Conservation (phyloP, 2,888 invertebrate genomes). For the Eilema depressum region DNA sequence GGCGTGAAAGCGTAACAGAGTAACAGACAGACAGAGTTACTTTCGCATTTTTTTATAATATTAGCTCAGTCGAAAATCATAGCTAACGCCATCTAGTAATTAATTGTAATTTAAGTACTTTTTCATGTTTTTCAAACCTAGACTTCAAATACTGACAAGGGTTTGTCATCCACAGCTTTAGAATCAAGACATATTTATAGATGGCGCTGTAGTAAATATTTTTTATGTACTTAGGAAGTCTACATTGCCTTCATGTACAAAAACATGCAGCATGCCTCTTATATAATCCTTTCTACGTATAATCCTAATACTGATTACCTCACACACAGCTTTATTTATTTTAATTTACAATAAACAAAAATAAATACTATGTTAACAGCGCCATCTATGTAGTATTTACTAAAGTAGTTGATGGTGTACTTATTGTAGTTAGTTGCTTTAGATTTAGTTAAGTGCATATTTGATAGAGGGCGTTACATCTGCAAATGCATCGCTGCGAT, state of each 20-base stretch:
- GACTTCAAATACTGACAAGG: neutral
- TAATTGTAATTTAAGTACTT: too few relatives aligned
- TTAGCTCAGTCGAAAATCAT: neutral
- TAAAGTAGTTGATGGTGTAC: neutral
- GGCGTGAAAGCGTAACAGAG: too few relatives aligned
- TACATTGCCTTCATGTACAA: too few relatives aligned
- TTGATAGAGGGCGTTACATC: constrained; percentile 36
- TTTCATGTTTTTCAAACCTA: too few relatives aligned
- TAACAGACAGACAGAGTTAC: too few relatives aligned
- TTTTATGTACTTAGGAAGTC: too few relatives aligned
- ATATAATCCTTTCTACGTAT: too few relatives aligned
- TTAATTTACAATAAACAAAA: too few relatives aligned
- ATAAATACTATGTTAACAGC: neutral
- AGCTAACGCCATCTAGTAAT: constrained; percentile 2
- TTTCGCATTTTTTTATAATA: too few relatives aligned
- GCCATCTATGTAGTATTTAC: neutral
- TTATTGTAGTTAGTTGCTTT: neutral
- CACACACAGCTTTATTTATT: too few relatives aligned
- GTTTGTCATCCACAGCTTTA: neutral
- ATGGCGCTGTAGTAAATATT: constrained; percentile 11
- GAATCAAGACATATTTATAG: neutral
- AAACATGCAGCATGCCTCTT: too few relatives aligned
- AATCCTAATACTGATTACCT: too few relatives aligned
- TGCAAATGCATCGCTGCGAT: constrained; percentile 39
- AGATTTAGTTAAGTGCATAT: neutral